Percentiles rank a stretch among this genome's conserved stretches.
Evolutionary conservation across 2,113 vertebrate genomes (phyloP).

Genomic region (Gymnocephalus cernua): DNA sequence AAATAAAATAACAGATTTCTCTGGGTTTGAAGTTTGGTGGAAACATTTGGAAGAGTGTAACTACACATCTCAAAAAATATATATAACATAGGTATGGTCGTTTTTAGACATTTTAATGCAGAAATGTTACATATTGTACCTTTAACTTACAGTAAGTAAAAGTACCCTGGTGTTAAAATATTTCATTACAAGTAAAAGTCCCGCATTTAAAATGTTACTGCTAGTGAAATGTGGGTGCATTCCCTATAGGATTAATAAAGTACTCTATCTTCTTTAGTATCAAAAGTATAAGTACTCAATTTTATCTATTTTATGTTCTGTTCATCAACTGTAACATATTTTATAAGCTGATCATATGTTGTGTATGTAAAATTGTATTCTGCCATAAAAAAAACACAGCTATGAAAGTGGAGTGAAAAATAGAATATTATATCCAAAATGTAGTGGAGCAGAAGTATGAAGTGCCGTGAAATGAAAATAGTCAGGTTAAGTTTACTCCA

Average conservation of each 20-base stretch:
- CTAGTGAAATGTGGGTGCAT: neutral
- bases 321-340: neutral
- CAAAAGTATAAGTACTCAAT: too few species aligned
- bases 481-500: neutral
- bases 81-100: too few species aligned
- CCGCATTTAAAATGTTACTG: neutral
- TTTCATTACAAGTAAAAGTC: neutral
- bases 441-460: too few species aligned
- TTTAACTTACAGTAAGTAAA: neutral
- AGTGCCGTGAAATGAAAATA: neutral
- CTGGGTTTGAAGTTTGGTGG: too few species aligned
- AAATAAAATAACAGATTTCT: too few species aligned
- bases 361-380: neutral
- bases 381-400: neutral
- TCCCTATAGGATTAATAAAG: neutral
- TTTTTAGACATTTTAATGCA: too few species aligned
- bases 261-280: too few species aligned
- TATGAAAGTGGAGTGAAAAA: neutral
- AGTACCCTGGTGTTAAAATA: neutral
- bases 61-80: too few species aligned
- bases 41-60: too few species aligned
- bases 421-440: neutral
- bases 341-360: neutral
- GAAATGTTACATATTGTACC: too few species aligned
- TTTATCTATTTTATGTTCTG: neutral